A percentile compares a stretch with the other conserved stretches of the same genome.
Conservation (phyloP, 2,113 vertebrate genomes). For the Tetrao urogallus region DNA sequence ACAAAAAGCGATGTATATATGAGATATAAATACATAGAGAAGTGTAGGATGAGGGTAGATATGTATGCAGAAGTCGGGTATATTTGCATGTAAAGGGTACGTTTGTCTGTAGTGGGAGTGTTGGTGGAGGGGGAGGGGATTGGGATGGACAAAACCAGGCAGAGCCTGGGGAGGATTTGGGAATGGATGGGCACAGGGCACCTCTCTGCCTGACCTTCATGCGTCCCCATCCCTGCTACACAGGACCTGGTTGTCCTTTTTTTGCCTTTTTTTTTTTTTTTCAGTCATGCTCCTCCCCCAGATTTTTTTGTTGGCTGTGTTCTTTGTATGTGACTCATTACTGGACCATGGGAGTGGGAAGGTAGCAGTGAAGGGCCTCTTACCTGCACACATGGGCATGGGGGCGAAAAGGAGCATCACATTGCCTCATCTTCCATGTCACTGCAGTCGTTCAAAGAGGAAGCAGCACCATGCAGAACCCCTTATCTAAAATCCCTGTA, state of each 20-base stretch:
- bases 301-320: neutral
- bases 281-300: neutral
- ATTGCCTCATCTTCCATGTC: neutral
- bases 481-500: slow-evolving; percentile 29
- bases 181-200: neutral
- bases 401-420: neutral
- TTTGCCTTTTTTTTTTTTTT: too few species aligned
- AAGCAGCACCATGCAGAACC: neutral
- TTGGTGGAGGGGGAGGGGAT: neutral
- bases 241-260: too few species aligned
- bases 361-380: neutral
- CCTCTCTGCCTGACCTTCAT: neutral
- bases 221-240: neutral
- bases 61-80: slow-evolving; percentile 63
- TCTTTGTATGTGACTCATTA: neutral
- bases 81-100: slow-evolving; percentile 70
- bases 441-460: neutral
- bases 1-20: slow-evolving; percentile 69
- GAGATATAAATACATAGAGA: slow-evolving; percentile 70
- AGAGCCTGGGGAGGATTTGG: neutral
- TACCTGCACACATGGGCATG: neutral
- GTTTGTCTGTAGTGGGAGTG: slow-evolving; percentile 11
- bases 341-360: neutral
- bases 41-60: slow-evolving; percentile 52
- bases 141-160: neutral